A percentile compares a stretch with the other conserved stretches of the same genome.
These are phyloP conservation scores for Coturnix japonica DNA, from an alignment of 2,113 vertebrate species.

Conservation along the genomic window DNA sequence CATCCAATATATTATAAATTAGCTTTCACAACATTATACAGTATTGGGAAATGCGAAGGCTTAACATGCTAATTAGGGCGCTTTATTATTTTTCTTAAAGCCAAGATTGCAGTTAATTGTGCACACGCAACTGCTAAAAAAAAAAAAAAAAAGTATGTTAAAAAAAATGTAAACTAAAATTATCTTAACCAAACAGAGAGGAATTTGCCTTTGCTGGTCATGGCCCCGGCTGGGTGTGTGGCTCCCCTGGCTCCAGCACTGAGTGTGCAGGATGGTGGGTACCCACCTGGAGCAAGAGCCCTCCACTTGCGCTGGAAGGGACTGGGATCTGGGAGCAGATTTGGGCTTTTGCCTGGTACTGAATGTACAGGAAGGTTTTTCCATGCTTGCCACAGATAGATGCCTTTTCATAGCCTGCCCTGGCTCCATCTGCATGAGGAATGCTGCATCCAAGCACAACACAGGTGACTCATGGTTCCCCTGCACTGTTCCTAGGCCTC, in stretches of 20 bases:
- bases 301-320: fast-evolving
- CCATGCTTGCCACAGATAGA: neutral
- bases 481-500: neutral
- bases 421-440: neutral
- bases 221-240: neutral
- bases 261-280: neutral
- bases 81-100: conserved; percentile 50
- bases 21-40: conserved; percentile 68
- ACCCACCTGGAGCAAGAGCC: fast-evolving
- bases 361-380: neutral
- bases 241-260: neutral
- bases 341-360: neutral
- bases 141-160: neutral
- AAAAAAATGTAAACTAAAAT: conserved; percentile 47
- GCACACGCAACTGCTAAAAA: neutral
- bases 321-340: neutral
- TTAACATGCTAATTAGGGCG: conserved; percentile 68
- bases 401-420: neutral
- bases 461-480: neutral
- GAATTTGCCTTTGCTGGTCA: conserved; percentile 43
- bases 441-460: neutral
- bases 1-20: conserved; percentile 70
- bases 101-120: conserved; percentile 51
- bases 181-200: conserved; percentile 68
- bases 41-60: conserved; percentile 65